A percentile compares a stretch with the other conserved stretches of the same genome.
phyloP scores from a whole-genome alignment of 2,888 invertebrate genomes.

The Sclerodermus sp. region DNA sequence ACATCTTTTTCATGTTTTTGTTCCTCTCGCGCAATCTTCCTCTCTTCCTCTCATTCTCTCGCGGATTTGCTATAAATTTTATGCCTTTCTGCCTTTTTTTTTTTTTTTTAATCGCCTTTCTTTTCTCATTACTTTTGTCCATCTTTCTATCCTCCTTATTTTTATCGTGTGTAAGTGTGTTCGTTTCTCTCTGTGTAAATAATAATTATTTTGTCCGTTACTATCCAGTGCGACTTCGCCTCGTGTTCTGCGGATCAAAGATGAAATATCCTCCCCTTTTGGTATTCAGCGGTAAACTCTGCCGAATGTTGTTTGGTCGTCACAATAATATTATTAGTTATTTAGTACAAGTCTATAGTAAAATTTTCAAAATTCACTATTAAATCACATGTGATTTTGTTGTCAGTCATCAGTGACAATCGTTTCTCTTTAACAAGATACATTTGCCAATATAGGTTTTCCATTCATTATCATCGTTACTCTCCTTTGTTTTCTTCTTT shows the following conservation, averaged over 20 bases:
- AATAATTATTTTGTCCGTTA: slow-evolving; percentile 10
- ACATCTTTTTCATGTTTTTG: slow-evolving; percentile 40
- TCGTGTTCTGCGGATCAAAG: no score
- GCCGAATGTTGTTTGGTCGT: slow-evolving; percentile 50
- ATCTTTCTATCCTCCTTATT: slow-evolving; percentile 8
- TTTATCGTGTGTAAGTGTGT: slow-evolving; percentile 16
- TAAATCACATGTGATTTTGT: slow-evolving; percentile 53
- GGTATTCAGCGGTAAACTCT: slow-evolving; percentile 2
- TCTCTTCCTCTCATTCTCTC: slow-evolving; percentile 15
- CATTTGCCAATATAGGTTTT: slow-evolving; percentile 35
- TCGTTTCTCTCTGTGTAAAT: slow-evolving; percentile 9
- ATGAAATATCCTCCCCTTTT: slow-evolving; percentile 18
- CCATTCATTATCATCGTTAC: slow-evolving; percentile 7
- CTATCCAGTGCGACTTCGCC: slow-evolving; percentile 24
- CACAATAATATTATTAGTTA: slow-evolving; percentile 51
- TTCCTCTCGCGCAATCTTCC: slow-evolving; percentile 16
- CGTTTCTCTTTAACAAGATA: slow-evolving; percentile 45
- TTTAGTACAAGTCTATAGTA: slow-evolving; percentile 51
- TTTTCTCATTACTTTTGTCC: slow-evolving; percentile 9
- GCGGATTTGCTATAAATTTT: slow-evolving; percentile 38
- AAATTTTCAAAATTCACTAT: slow-evolving; percentile 55
- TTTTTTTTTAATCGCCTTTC: slow-evolving; percentile 15
- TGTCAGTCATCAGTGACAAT: slow-evolving; percentile 47
- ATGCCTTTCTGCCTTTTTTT: slow-evolving; percentile 21
- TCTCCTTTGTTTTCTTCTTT: slow-evolving; percentile 11